phyloP scores from a whole-genome alignment of 2,113 vertebrate genomes.

The Callionymus lyra region DNA sequence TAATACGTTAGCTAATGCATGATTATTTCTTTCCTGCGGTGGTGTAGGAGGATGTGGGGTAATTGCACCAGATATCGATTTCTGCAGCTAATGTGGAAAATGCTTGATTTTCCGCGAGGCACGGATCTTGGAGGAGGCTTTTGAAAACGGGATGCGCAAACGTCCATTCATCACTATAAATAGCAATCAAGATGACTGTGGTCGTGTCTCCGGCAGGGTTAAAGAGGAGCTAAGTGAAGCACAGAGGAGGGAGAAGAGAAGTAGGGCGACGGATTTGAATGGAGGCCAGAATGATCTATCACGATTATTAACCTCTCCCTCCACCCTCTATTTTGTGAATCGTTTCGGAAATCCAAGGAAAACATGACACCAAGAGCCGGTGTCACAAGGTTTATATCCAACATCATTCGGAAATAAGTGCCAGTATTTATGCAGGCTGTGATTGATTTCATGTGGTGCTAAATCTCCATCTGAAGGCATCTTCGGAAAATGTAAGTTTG shows the following conservation, averaged over 20 bases:
- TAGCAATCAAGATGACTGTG: no score
- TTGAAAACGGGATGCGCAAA: constrained; percentile 1
- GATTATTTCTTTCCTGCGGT: constrained; percentile 15
- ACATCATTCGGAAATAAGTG: constrained; percentile 20
- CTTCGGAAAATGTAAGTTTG: constrained; percentile 41
- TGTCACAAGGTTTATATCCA: constrained; percentile 9
- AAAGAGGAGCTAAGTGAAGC: constrained; percentile 4
- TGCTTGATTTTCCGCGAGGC: constrained; percentile 57
- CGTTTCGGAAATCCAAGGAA: constrained; percentile 23
- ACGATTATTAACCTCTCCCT: constrained; percentile 23
- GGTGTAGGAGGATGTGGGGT: constrained; percentile 9
- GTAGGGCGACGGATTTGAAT: constrained; percentile 13
- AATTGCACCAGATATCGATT: constrained; percentile 45
- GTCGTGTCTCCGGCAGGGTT: background rate
- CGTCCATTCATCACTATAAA: no score
- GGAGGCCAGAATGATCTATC: constrained; percentile 33
- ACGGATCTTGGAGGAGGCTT: constrained; percentile 15
- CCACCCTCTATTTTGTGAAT: constrained; percentile 22
- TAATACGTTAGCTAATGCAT: constrained; percentile 11
- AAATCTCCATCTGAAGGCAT: constrained; percentile 27
- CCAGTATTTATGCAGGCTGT: constrained; percentile 30
- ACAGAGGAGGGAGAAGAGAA: constrained; percentile 27
- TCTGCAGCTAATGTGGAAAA: constrained; percentile 60
- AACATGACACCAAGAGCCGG: constrained; percentile 17
- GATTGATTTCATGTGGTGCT: constrained; percentile 33